Evolutionary conservation across 2,888 invertebrate species (phyloP), one percentile per base, ranked within the genome.

Genomic region (Eupsilia transversa): DNA sequence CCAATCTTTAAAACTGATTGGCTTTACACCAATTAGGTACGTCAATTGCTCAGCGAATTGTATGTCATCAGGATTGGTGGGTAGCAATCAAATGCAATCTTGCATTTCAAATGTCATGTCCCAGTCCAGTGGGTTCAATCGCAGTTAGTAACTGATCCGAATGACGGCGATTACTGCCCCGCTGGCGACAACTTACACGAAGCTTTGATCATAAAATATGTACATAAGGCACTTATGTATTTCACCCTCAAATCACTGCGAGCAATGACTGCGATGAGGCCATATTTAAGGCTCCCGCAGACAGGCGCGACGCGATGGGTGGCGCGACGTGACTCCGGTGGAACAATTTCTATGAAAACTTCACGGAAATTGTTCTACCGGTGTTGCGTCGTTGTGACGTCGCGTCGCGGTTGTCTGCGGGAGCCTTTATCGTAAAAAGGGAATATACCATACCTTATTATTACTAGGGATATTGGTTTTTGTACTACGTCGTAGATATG

Each of bases 11-110:
- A 57, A 60, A 38, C 10, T 70, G 49, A 60, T 74, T 60, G n/a
- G 12, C 14, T 77, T 46, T 38, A 56, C 27, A 66, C 30, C 72
- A 56, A 73, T 73, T 27, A 35, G 20, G 12, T 61, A 52, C 46
- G 68, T 66, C 54, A 57, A 66, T 66, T 74, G 30, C 12, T 52
- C 38, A 57, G 30, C 20, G 30, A 46, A 43, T 56, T 64, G 57
- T 69, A 20, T 63, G 49, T 57, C 61, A 69, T 23, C 61, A 46
- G n/a, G 35, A 59, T 69, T 69, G 56, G 41, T 65, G 27, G 60
- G 38, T 38, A 60, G 63, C 66, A 83, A 72, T 79, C 84, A 70
- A 70, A 79, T 79, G 83, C 71, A 83, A 79, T 79, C 66, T 69
- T 66, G 54, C 57, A 61, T 74, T 72, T 72, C 49, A 65, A 30